Percentiles rank a stretch among this genome's conserved stretches.
phyloP scores from a whole-genome alignment of 2,797 vertebrate genomes.

The Eleutherodactylus coqui region DNA sequence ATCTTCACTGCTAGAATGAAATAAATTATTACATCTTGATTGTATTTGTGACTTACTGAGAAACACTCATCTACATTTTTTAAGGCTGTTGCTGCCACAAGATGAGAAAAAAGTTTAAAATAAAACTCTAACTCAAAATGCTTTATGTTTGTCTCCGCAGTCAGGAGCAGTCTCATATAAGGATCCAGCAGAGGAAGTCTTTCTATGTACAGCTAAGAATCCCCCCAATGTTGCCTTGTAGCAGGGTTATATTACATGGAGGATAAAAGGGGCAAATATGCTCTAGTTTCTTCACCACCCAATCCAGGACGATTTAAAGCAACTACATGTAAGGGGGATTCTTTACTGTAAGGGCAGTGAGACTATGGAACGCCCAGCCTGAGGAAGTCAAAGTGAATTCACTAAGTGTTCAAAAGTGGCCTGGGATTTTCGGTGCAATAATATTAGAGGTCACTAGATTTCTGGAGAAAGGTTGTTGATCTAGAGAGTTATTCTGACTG shows the following conservation, averaged over 20 bases:
- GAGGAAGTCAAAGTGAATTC: no score
- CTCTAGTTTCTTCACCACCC: neutral
- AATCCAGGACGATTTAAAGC: neutral
- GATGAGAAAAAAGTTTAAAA: neutral
- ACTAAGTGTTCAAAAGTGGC: no score
- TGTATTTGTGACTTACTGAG: neutral
- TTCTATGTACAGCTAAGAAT: neutral
- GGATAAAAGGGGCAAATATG: neutral
- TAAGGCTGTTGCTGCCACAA: neutral
- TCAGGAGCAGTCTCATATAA: neutral
- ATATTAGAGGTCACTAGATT: no score
- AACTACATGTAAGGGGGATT: no score
- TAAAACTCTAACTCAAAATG: neutral
- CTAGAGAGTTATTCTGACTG: no score
- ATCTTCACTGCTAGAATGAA: neutral
- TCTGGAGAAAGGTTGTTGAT: no score
- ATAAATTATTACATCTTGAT: neutral
- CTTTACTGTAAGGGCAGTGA: no score
- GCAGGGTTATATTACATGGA: neutral
- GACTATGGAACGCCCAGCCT: no score
- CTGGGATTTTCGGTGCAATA: no score
- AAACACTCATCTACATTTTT: neutral
- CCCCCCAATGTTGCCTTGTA: neutral
- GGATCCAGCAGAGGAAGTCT: neutral
- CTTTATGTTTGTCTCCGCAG: neutral